A percentile compares a stretch with the other conserved stretches of the same genome.
Evolutionary conservation across 2,888 invertebrate genomes (phyloP).

Genomic region (Cheilosia soror): DNA sequence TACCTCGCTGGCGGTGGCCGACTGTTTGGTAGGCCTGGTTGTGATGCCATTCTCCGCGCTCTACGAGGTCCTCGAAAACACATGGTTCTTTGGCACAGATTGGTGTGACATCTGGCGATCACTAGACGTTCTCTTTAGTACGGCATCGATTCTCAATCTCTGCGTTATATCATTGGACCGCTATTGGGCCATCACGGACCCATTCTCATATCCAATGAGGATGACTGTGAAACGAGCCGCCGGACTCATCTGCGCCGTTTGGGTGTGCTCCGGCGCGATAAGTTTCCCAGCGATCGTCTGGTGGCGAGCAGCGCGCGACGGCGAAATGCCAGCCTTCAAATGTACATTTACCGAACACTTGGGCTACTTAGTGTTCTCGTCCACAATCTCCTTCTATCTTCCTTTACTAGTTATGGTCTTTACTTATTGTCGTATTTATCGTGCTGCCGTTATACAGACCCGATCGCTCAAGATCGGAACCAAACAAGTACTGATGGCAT

Average conservation of each 20-base stretch:
- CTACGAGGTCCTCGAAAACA: slow-evolving; percentile 94
- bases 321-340: slow-evolving; percentile 91
- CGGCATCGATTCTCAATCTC: slow-evolving; percentile 98
- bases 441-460: slow-evolving; percentile 96
- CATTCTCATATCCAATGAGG: slow-evolving; percentile 97
- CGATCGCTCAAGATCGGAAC: slow-evolving; percentile 95
- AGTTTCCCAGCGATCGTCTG: slow-evolving; percentile 99
- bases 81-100: slow-evolving; percentile 97
- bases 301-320: slow-evolving; percentile 95
- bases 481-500: slow-evolving; percentile 93
- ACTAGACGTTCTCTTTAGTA: slow-evolving; percentile 97
- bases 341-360: slow-evolving; percentile 98
- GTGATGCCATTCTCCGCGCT: slow-evolving; percentile 99
- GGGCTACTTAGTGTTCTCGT: slow-evolving; percentile 98
- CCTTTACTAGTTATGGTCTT: slow-evolving; percentile 99
- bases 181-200: slow-evolving; percentile 99
- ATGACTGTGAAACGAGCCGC: slow-evolving; percentile 96
- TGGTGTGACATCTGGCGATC: slow-evolving; percentile 99
- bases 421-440: slow-evolving; percentile 97
- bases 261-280: slow-evolving; percentile 98
- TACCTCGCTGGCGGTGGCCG: slow-evolving; percentile 97
- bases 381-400: slow-evolving; percentile 98
- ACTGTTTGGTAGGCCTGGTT: slow-evolving; percentile 96
- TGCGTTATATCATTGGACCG: slow-evolving; percentile 98
- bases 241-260: slow-evolving; percentile 95